These are phyloP conservation scores for Trematocara nigrifrons DNA, from an alignment of 2,113 vertebrate species.

Conservation along the genomic window DNA sequence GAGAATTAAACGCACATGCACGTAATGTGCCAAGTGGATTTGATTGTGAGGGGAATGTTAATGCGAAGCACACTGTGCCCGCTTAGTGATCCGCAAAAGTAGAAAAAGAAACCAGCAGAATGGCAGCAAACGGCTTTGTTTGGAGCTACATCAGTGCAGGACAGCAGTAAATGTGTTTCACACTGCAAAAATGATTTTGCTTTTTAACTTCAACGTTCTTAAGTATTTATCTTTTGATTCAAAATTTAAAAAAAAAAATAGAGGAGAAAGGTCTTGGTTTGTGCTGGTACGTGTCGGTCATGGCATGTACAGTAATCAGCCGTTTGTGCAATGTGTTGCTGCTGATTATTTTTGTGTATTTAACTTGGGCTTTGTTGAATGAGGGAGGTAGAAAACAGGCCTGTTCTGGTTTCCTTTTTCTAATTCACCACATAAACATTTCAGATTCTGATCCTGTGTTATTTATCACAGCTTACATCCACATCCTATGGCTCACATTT, in stretches of 20 bases:
- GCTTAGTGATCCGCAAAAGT: background rate
- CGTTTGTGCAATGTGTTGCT: background rate
- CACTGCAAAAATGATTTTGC: background rate
- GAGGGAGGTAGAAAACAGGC: slow-evolving; percentile 31
- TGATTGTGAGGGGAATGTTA: background rate
- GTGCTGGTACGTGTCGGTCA: background rate
- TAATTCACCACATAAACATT: slow-evolving; percentile 64
- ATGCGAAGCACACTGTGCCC: background rate
- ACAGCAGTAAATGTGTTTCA: background rate
- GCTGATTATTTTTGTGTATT: slow-evolving; percentile 55
- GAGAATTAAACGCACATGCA: background rate
- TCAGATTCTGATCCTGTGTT: slow-evolving; percentile 62
- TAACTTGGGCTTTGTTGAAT: slow-evolving; percentile 45
- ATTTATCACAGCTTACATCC: slow-evolving; percentile 70
- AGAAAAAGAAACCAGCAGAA: fast-evolving
- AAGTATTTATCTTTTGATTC: background rate
- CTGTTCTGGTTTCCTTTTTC: slow-evolving; percentile 48
- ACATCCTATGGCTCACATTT: slow-evolving; percentile 67
- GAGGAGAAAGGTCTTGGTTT: background rate
- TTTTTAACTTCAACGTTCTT: background rate
- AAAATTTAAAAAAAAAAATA: fast-evolving
- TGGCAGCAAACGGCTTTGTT: background rate
- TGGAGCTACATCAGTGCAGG: background rate
- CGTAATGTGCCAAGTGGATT: background rate
- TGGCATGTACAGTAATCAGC: background rate